These are phyloP conservation scores for Lasioglossum leucozonium DNA, from an alignment of 2,888 invertebrate species.

Conservation along the genomic window DNA sequence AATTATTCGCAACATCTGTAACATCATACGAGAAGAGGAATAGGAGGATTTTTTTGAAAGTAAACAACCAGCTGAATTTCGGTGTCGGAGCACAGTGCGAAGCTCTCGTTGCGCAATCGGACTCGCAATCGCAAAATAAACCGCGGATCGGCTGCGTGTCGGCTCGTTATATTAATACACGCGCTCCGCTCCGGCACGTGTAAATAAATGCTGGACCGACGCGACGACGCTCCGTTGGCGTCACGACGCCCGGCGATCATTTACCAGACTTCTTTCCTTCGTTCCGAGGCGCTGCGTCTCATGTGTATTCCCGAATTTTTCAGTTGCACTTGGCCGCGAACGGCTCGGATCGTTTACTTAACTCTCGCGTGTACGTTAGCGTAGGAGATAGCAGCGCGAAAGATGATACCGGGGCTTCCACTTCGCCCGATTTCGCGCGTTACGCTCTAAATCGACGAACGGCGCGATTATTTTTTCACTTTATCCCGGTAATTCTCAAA, in stretches of 20 bases:
- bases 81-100: background rate
- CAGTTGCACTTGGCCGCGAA: background rate
- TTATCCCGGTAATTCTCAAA: background rate
- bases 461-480: background rate
- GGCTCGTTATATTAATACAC: slow-evolving; percentile 52
- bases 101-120: slow-evolving; percentile 48
- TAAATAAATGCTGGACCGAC: slow-evolving; percentile 30
- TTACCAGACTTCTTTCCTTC: background rate
- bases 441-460: background rate
- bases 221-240: slow-evolving; percentile 2
- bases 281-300: background rate
- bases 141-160: slow-evolving; percentile 52
- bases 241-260: background rate
- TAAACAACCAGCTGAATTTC: too few relatives aligned
- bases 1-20: background rate
- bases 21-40: background rate
- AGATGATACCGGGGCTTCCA: too few relatives aligned
- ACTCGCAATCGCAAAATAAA: slow-evolving; percentile 50
- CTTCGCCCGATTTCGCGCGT: background rate
- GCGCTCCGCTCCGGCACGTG: slow-evolving; percentile 24
- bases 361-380: background rate
- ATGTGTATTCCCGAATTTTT: background rate
- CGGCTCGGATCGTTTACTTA: background rate
- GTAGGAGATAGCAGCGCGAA: background rate
- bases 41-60: too few relatives aligned